Evolutionary conservation across 2,113 vertebrate genomes (phyloP).

Genomic region (Taurulus bubalis): DNA sequence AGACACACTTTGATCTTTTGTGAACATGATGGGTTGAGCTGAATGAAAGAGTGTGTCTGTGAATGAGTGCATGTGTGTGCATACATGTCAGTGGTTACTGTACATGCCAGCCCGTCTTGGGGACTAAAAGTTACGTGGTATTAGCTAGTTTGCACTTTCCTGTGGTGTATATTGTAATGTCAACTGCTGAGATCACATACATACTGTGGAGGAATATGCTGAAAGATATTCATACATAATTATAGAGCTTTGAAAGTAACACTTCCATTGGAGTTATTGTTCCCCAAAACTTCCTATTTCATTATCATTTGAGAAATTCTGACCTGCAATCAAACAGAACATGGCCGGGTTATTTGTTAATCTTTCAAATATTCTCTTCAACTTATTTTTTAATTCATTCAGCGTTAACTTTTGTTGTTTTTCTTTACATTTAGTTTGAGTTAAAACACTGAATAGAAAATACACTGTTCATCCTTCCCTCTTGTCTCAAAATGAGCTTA

Average conservation of each 20-base stretch:
- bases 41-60: constrained; percentile 59
- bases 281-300: not conserved
- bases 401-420: no score
- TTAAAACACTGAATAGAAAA: not conserved
- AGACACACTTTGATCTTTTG: constrained; percentile 81
- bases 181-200: not conserved
- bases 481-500: not conserved
- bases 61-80: constrained; percentile 55
- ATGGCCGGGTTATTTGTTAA: not conserved
- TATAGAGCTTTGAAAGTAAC: not conserved
- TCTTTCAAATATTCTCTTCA: not conserved
- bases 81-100: constrained; percentile 22
- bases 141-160: not conserved
- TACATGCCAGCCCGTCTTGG: constrained; percentile 34
- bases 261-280: not conserved
- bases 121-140: constrained; percentile 30
- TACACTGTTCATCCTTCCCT: not conserved
- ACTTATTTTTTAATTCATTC: not conserved
- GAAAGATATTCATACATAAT: not conserved
- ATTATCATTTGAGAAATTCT: not conserved
- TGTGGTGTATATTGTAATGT: constrained; percentile 2
- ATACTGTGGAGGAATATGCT: not conserved
- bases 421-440: not conserved
- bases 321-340: not conserved
- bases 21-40: constrained; percentile 68